Base-by-base conservation (phyloP, 2,113 vertebrate genomes). In the Gila orcuttii region DNA sequence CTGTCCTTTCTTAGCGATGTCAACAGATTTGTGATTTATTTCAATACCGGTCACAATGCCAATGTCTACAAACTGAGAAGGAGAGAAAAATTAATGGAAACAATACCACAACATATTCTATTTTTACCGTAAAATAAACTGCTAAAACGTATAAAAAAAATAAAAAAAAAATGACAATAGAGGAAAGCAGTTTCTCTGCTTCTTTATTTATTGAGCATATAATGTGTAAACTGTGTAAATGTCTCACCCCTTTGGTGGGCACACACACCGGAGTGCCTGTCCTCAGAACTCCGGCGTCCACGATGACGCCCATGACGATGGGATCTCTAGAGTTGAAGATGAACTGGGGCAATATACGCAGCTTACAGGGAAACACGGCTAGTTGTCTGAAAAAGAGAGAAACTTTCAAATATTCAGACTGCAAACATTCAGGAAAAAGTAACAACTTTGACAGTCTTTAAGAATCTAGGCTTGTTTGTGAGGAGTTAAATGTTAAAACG, bases 321-420 rank as follows among this genome's bases (percentile, higher is more conserved):
- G 98, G 98, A 86, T 99, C 98, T 89, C 98, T 96, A 90, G 98
- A 99, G 94, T 99, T 99, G 87, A 99, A 99, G 94, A 99, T 97
- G 90, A 97, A 99, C 92, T 99, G 98, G 80, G 98, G 98, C 23
- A 99, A 96, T 84, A 99, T 96, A 66, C 95, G 94, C 79, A 99
- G 93, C 93, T 99, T 99, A 91, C 94, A 98, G 0, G 98, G 98
- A 85, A 99, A 99, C 86, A 99, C 98, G 0, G 98, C 98, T 85
- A 99, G 92, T 11, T 98, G 94, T 90, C 98, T 99, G 91, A 23
- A 82, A 31, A 79, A 81, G 15, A 75, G 2, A 45, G 5, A 52
- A 19, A 79, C 25, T 15, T 31, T 79, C 76, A 85, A 25, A 31
- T 75, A 64, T 28, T 57, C 3, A 13, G 60, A 50, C 15, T 19